These are phyloP conservation scores for Ophion costatus DNA, from an alignment of 2,888 invertebrate species.

Conservation along the genomic window DNA sequence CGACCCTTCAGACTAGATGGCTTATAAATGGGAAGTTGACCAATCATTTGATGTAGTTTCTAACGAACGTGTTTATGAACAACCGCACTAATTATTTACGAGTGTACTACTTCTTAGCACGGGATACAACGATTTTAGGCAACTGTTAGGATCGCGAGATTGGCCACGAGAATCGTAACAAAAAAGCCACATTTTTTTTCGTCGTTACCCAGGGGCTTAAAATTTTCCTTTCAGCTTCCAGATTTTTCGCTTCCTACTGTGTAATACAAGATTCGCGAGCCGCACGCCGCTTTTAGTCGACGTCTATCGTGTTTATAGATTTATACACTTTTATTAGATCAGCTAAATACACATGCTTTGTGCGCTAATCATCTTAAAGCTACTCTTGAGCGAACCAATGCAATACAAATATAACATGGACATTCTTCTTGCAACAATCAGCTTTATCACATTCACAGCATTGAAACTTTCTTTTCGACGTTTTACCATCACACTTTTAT, in stretches of 20 bases:
- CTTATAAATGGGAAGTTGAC: too few species aligned
- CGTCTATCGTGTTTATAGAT: constrained; percentile 17
- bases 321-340: constrained; percentile 9
- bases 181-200: not conserved
- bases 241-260: constrained; percentile 51
- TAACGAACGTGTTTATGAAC: too few species aligned
- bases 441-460: not conserved
- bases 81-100: too few species aligned
- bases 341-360: constrained; percentile 57
- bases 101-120: too few species aligned
- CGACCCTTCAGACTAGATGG: too few species aligned
- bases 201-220: not conserved
- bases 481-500: not conserved
- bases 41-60: too few species aligned
- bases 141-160: too few species aligned
- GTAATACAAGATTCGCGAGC: constrained; percentile 48
- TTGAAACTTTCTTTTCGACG: constrained; percentile 16
- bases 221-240: constrained; percentile 54
- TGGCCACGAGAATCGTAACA: not conserved
- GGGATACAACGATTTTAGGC: not conserved
- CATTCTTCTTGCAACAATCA: constrained; percentile 17
- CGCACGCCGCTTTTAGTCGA: constrained; percentile 52
- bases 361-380: constrained; percentile 49
- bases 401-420: constrained; percentile 1
- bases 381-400: constrained; percentile 26